Evolutionary conservation across 2,797 vertebrate genomes (phyloP).

Genomic region (Schizopygopsis malacanthus): DNA sequence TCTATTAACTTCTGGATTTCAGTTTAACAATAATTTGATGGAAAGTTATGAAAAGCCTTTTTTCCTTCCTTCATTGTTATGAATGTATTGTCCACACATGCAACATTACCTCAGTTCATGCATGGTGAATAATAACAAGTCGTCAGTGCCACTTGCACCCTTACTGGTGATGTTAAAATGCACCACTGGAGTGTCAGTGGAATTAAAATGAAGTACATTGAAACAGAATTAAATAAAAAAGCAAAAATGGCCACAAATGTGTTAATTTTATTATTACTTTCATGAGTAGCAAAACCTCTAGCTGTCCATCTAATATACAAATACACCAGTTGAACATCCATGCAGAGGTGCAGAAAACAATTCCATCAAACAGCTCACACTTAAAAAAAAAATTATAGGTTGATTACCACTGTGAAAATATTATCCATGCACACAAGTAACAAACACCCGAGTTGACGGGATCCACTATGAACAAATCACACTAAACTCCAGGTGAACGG

Average conservation of each 20-base stretch:
- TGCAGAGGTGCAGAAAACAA: constrained; percentile 47
- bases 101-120: background rate
- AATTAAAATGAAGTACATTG: background rate
- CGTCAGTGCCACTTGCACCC: too few species aligned
- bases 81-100: background rate
- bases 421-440: constrained; percentile 36
- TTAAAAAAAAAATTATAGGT: background rate
- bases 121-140: background rate
- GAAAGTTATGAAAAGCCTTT: background rate
- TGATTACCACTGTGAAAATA: constrained; percentile 45
- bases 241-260: constrained; percentile 9
- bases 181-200: background rate
- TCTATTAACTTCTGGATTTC: background rate
- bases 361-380: constrained; percentile 46
- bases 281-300: constrained; percentile 18
- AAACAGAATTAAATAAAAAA: background rate
- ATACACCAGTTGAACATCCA: constrained; percentile 42
- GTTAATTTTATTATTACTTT: constrained; percentile 42
- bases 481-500: constrained; percentile 26
- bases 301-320: constrained; percentile 42
- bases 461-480: constrained; percentile 45
- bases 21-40: background rate
- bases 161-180: background rate
- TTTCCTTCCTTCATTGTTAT: background rate
- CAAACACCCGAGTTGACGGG: constrained; percentile 42